phyloP scores from a whole-genome alignment of 1,140 invertebrate species.

The Euura lappo region DNA sequence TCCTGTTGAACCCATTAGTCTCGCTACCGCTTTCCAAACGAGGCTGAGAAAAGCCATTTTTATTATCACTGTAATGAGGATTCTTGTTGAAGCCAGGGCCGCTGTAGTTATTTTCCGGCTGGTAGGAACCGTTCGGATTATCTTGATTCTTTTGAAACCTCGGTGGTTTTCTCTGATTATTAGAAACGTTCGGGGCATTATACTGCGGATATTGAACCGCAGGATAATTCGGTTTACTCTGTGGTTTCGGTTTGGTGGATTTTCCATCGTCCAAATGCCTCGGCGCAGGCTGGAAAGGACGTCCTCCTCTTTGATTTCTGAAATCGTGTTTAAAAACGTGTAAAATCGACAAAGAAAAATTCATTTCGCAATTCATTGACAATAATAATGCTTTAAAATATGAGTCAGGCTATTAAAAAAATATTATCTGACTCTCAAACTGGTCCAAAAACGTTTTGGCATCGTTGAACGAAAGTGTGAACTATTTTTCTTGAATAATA shows the following conservation, averaged over 20 bases:
- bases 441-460: neutral
- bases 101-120: constrained; percentile 33
- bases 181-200: constrained; percentile 29
- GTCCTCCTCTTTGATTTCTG: constrained; percentile 37
- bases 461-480: neutral
- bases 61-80: constrained; percentile 30
- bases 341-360: neutral
- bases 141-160: constrained; percentile 54
- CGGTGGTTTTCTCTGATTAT: constrained; percentile 50
- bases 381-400: neutral
- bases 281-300: constrained; percentile 47
- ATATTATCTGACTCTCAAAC: neutral
- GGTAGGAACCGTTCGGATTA: constrained; percentile 36
- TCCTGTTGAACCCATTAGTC: constrained; percentile 30
- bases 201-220: constrained; percentile 35
- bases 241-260: constrained; percentile 36
- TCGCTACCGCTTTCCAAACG: constrained; percentile 23
- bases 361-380: neutral
- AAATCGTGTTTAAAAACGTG: constrained; percentile 5
- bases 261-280: constrained; percentile 45
- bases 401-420: neutral
- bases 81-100: constrained; percentile 28
- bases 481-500: neutral
- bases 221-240: constrained; percentile 20
- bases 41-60: constrained; percentile 30